Base-by-base conservation (phyloP, 1,140 invertebrate species). In the Mactra quadrangularis region DNA sequence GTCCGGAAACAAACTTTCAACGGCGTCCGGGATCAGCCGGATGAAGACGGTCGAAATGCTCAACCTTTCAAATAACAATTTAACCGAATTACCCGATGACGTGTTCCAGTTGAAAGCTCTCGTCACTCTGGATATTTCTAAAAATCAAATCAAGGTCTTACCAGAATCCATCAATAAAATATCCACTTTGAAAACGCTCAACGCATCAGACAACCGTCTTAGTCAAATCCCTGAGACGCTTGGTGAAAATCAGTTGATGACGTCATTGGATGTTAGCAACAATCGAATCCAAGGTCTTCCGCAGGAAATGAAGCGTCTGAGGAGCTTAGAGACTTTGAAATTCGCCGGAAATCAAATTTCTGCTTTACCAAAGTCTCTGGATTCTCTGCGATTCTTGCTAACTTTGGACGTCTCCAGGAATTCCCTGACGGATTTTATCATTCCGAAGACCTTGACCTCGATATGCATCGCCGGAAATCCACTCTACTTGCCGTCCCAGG, bases 381-480 rank as follows among this genome's bases (percentile, higher is more conserved):
- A 89, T 4, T 74, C 74, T 29, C 41, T 90, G 47, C 66, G 86
- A 52, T 86, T 88, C 50, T 66, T 92, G 19, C 72, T 78, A 1
- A 79, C 84, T 11, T 66, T 92, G 17, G 87, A 92, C 68, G 83
- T 91, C 4, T 70, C 79, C 27, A 87, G 83, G 17, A 92, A 92
- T 79, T 22, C 82, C 2, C 75, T 93, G 31, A 90, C 86, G 0
- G 89, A 90, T n/a, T 62, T 91, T 25, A 59, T 84, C 4, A 50
- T 92, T 19, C 91, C 91, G 52, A 89, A 87, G 60, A 88, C 88
- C 3, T 41, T 92, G 4, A 88, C 82, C 6, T 85, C 84, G 0
- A 84, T 92, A 1, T 85, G 88, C 31, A 55, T 92, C 17, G 87
- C 90, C 0, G 87, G 85, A n/a, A 93, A 92, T 78, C 88, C 90